Base-by-base conservation (phyloP, 1,140 invertebrate species). In the Pseudomyrmex dendroicus region DNA sequence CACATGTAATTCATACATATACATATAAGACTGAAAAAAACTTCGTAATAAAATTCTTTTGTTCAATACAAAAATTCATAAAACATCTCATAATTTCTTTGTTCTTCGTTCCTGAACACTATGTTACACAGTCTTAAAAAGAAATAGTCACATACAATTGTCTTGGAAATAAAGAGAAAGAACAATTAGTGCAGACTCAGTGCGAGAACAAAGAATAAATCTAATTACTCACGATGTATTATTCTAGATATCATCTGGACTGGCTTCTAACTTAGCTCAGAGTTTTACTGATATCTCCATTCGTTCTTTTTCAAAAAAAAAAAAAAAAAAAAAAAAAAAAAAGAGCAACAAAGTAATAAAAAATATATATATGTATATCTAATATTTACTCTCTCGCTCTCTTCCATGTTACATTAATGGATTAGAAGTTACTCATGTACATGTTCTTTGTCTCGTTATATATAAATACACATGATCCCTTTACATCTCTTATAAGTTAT, bases 401-500 rank as follows among this genome's bases (percentile, higher is more conserved):
- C 35, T 35, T 35, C 35, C 7, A 17, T 46, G n/a, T 62, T 74
- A 74, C 35, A 35, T 63, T 22, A 59, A 35, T 44, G 15, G 0
- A 20, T 13, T 63, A 13, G 5, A 2, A 74, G 10, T 74, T 4
- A n/a, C 13, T 9, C n/a, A 46, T 17, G 35, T 35, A 35, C 35
- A 35, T 74, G 59, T 48, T 73, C 56, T 62, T 35, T 35, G 35
- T 74, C 22, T 74, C 57, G 22, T 35, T 35, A 22, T 61, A 48
- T 63, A 48, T 46, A 73, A 13, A 59, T 73, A 73, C 35, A 35
- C 17, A 74, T 74, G 73, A 74, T 74, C 59, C 73, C 73, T 74
- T 74, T 63, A 64, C 10, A 46, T 15, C 46, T 74, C 9, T 74
- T 63, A 74, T 48, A 9, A 35, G 48, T 64, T 74, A 63, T 62